Evolutionary conservation across 2,113 vertebrate species (phyloP), one percentile per base, ranked within the genome.

Genomic region (Cygnus atratus): DNA sequence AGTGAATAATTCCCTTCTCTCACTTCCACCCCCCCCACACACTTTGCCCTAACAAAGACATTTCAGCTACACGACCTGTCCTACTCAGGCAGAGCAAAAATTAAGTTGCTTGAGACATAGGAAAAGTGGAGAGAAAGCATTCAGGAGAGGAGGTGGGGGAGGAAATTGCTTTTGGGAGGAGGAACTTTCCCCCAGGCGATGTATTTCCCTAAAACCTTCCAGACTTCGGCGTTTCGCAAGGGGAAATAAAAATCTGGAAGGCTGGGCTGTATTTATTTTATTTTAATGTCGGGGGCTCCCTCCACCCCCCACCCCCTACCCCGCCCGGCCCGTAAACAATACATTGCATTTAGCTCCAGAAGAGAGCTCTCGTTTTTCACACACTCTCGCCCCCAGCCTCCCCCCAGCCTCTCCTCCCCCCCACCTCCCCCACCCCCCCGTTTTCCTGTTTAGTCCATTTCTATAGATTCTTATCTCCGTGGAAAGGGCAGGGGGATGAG

Each of bases 131-230:
- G 80, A 77, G 86, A 87, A 82, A 91, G 65, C 52, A 66, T 90
- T 88, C 82, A 72, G 62, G 72, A 81, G 50, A 74, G 82, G 87
- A 93, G 89, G 82, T 87, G 92, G 82, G 73, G 87, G 91, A 93
- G 88, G 90, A 96, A 94, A 94, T 96, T 93, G 93, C 94, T 95
- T 95, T 92, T 77, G 84, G 86, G 84, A 94, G 84, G 91, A 94
- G 78, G 78, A 78, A 96, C 96, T 95, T 97, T 97, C 91, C 65
- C 86, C 87, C 71, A 87, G 95, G 97, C 96, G 35, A 97, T 93
- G 90, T 63, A 88, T 96, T 97, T 97, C 94, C 88, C 95, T 97
- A 96, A 97, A 98, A 96, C 95, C 93, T 95, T 85, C 96, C 93
- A 96, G 95, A 93, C 95, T 81, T 88, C 62, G n/a, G 28, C 48